Evolutionary conservation across 1,140 invertebrate species (phyloP).

Genomic region (Macrobrachium rosenbergii): DNA sequence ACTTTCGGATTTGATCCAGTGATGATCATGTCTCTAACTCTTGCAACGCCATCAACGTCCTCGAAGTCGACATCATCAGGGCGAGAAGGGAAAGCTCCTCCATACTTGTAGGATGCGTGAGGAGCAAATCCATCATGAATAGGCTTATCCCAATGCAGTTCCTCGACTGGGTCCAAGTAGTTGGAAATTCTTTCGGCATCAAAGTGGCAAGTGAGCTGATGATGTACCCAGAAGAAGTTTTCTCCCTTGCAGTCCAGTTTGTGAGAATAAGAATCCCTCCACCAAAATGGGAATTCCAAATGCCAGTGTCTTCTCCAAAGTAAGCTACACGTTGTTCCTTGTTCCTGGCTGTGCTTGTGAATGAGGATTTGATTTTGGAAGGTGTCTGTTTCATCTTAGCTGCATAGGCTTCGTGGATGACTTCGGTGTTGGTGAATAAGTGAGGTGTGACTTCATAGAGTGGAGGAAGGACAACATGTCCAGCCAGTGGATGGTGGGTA

Average conservation of each 20-base stretch:
- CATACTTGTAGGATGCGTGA: conserved; percentile 24
- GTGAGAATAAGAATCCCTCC: not conserved
- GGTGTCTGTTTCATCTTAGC: not conserved
- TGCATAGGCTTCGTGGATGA: too few species aligned
- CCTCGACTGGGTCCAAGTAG: not conserved
- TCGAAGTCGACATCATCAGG: conserved; percentile 7
- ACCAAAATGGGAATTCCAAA: conserved; percentile 36
- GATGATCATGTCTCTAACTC: too few species aligned
- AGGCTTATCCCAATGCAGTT: not conserved
- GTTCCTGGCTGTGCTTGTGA: conserved; percentile 19
- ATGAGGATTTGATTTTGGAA: not conserved
- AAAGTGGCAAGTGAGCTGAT: conserved; percentile 14
- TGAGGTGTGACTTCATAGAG: too few species aligned
- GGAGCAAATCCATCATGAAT: conserved; percentile 36
- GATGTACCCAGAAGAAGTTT: conserved; percentile 33
- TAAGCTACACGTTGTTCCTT: too few species aligned
- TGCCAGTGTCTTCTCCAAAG: conserved; percentile 37
- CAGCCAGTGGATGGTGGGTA: too few species aligned
- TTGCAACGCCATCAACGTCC: conserved; percentile 26
- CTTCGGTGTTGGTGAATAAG: too few species aligned
- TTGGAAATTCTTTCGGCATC: conserved; percentile 31
- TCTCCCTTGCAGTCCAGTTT: conserved; percentile 3
- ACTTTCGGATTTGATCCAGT: too few species aligned
- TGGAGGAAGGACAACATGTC: too few species aligned
- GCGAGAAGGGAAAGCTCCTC: conserved; percentile 23